Evolutionary conservation across 2,888 invertebrate species (phyloP).

Genomic region (Melanotus villosus): DNA sequence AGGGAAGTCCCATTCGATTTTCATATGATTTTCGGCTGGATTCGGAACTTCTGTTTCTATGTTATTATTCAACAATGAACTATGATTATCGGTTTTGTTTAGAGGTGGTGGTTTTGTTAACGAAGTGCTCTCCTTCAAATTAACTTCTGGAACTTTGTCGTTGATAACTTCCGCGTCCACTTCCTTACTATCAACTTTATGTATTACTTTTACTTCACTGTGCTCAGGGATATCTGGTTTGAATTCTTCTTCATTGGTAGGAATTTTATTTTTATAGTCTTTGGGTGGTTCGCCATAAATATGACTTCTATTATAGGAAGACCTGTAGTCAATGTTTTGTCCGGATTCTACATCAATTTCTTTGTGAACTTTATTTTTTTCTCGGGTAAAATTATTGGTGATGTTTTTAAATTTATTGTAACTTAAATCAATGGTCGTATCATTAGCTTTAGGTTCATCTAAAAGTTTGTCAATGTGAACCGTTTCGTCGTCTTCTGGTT

Average conservation of each 20-base stretch:
- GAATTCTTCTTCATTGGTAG: slow-evolving; percentile 61
- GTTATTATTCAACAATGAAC: slow-evolving; percentile 61
- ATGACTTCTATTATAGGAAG: slow-evolving; percentile 72
- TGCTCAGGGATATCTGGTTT: slow-evolving; percentile 6
- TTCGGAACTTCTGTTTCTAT: slow-evolving; percentile 61
- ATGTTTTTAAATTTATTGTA: slow-evolving; percentile 59
- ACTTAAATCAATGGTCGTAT: slow-evolving; percentile 56
- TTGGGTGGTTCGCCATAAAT: slow-evolving; percentile 69
- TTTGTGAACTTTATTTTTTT: slow-evolving; percentile 60
- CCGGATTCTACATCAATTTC: slow-evolving; percentile 67
- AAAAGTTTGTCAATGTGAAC: slow-evolving; percentile 51
- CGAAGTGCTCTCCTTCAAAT: slow-evolving; percentile 20
- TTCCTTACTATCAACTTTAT: slow-evolving; percentile 19
- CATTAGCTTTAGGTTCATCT: slow-evolving; percentile 53
- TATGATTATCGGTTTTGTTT: slow-evolving; percentile 50
- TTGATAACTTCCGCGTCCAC: background rate
- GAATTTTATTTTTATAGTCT: slow-evolving; percentile 62
- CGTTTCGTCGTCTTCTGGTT: slow-evolving; percentile 50
- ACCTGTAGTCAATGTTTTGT: slow-evolving; percentile 68
- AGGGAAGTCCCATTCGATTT: slow-evolving; percentile 25
- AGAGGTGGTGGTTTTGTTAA: slow-evolving; percentile 50
- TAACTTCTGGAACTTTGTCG: slow-evolving; percentile 20
- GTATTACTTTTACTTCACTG: slow-evolving; percentile 68
- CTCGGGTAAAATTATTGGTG: slow-evolving; percentile 56
- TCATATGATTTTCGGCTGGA: slow-evolving; percentile 32